Evolutionary conservation across 2,888 invertebrate genomes (phyloP).

Genomic region (Hypena proboscidalis): DNA sequence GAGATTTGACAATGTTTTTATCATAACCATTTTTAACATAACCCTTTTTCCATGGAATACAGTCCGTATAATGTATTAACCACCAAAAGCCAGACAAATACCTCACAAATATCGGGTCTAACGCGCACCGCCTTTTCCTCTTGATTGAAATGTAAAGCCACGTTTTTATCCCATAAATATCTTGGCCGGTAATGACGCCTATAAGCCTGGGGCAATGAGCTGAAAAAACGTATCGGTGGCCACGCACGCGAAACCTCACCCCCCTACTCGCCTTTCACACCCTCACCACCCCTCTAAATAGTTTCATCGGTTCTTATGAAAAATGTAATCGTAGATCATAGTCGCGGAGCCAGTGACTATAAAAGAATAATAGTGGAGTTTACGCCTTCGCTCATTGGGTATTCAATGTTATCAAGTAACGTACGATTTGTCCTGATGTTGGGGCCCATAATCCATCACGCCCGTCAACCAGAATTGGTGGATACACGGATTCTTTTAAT

Average conservation of each 20-base stretch:
- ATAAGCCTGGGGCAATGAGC: conserved; percentile 77
- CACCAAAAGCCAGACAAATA: neutral
- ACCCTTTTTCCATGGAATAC: too few relatives aligned
- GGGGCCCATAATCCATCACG: conserved; percentile 39
- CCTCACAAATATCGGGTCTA: conserved; percentile 32
- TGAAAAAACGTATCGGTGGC: conserved; percentile 70
- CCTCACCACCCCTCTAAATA: conserved; percentile 48
- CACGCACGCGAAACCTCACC: conserved; percentile 54
- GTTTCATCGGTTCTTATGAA: conserved; percentile 63
- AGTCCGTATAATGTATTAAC: too few relatives aligned
- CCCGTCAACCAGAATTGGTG: conserved; percentile 12
- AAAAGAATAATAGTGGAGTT: conserved; percentile 52
- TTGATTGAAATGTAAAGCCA: conserved; percentile 76
- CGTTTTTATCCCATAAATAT: conserved; percentile 71
- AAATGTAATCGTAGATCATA: conserved; percentile 70
- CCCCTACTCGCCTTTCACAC: conserved; percentile 9
- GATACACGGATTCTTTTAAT: conserved; percentile 22
- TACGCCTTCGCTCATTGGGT: conserved; percentile 58
- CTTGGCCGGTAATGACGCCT: conserved; percentile 73
- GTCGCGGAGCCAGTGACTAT: conserved; percentile 48
- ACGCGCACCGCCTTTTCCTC: conserved; percentile 55
- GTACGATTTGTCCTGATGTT: conserved; percentile 43
- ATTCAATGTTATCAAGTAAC: conserved; percentile 63
- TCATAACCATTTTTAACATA: too few relatives aligned
- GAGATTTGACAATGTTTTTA: too few relatives aligned